Conservation (phyloP, 2,888 invertebrate genomes). For the Eilema griseolum region DNA sequence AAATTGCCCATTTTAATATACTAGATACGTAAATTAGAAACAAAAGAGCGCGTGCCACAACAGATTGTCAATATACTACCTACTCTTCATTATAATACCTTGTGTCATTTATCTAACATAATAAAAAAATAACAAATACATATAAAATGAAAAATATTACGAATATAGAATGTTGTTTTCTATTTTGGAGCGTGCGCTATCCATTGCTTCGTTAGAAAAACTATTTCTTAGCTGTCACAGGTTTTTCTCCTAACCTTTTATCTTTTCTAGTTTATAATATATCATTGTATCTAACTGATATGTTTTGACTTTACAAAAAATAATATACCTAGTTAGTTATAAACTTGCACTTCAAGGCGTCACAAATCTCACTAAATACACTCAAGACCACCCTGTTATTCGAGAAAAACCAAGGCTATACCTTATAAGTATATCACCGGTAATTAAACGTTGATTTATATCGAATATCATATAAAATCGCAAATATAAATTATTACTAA, state of each 20-base stretch:
- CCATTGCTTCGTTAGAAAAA: neutral
- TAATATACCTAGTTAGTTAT: neutral
- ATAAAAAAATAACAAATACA: neutral
- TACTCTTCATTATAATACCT: neutral
- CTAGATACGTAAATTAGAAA: neutral
- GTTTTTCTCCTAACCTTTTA: neutral
- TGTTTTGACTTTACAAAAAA: neutral
- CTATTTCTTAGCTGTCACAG: neutral
- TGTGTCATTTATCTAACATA: neutral
- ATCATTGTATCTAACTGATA: neutral
- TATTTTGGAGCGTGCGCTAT: neutral
- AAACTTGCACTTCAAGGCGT: neutral
- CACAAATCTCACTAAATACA: too few species aligned
- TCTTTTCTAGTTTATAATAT: too few species aligned
- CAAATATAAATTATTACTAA: slow-evolving; percentile 43
- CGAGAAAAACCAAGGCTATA: neutral
- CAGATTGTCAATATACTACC: neutral
- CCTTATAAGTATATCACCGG: neutral
- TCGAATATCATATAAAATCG: neutral
- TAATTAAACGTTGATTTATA: neutral
- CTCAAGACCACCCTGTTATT: neutral
- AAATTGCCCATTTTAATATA: neutral
- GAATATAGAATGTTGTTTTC: too few species aligned
- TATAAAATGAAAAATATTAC: too few species aligned
- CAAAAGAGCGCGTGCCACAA: neutral